phyloP scores from a whole-genome alignment of 2,113 vertebrate genomes.

The Odocoileus hemionus region DNA sequence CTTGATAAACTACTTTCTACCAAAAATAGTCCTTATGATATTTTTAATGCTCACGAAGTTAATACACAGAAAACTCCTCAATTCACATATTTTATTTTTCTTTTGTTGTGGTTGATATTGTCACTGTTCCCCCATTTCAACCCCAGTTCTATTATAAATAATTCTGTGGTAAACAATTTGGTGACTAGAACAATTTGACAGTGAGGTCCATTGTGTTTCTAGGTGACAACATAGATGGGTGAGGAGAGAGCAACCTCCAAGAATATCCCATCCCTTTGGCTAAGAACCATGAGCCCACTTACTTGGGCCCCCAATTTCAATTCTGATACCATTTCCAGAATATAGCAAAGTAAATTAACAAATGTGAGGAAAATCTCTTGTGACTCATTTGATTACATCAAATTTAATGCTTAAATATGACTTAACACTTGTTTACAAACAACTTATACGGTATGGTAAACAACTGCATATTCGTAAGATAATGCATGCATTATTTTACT shows the following conservation, averaged over 20 bases:
- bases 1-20: neutral
- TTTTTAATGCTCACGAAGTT: neutral
- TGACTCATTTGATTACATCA: neutral
- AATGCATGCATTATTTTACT: neutral
- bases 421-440: neutral
- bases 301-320: neutral
- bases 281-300: neutral
- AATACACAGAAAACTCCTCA: neutral
- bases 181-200: neutral
- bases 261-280: neutral
- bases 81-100: neutral
- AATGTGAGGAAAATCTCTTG: neutral
- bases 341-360: neutral
- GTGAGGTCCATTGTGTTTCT: neutral
- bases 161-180: neutral
- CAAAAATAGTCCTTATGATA: neutral
- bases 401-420: slow-evolving; percentile 14
- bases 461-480: neutral
- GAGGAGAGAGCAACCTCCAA: neutral
- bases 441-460: neutral
- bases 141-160: neutral
- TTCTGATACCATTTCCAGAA: neutral
- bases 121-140: neutral
- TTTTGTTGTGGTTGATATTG: neutral
- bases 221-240: neutral